These are phyloP conservation scores for Schlechtendalia chinensis DNA, from an alignment of 1,140 invertebrate species.

Conservation along the genomic window DNA sequence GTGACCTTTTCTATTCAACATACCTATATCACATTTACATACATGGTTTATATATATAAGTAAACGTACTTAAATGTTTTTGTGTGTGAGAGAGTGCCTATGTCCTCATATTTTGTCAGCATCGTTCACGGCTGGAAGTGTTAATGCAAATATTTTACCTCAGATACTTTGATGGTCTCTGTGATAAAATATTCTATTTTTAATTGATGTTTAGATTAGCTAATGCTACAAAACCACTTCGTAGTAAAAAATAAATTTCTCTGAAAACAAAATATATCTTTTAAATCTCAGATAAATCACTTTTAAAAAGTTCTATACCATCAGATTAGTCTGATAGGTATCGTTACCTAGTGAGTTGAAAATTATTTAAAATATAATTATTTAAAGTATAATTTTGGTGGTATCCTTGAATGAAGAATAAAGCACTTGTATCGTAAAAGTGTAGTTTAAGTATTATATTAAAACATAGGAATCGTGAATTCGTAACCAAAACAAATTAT, in stretches of 20 bases:
- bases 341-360: neutral
- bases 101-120: neutral
- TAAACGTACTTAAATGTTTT: neutral
- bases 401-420: too few relatives aligned
- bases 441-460: too few relatives aligned
- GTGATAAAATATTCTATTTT: conserved; percentile 24
- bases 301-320: neutral
- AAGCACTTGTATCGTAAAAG: too few relatives aligned
- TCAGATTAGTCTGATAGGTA: conserved; percentile 7
- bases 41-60: neutral
- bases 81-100: neutral
- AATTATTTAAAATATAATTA: too few relatives aligned
- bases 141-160: neutral
- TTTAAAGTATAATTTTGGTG: too few relatives aligned
- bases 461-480: too few relatives aligned
- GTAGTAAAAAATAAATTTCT: neutral
- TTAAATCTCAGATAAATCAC: neutral
- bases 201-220: conserved; percentile 9
- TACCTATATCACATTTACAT: conserved; percentile 14
- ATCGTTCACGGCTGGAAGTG: neutral
- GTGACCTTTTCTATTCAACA: conserved; percentile 19
- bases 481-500: too few relatives aligned
- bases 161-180: neutral
- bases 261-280: neutral
- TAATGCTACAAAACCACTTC: too few relatives aligned